Evolutionary conservation across 2,113 vertebrate genomes (phyloP).

Genomic region (Atrichornis clamosus): DNA sequence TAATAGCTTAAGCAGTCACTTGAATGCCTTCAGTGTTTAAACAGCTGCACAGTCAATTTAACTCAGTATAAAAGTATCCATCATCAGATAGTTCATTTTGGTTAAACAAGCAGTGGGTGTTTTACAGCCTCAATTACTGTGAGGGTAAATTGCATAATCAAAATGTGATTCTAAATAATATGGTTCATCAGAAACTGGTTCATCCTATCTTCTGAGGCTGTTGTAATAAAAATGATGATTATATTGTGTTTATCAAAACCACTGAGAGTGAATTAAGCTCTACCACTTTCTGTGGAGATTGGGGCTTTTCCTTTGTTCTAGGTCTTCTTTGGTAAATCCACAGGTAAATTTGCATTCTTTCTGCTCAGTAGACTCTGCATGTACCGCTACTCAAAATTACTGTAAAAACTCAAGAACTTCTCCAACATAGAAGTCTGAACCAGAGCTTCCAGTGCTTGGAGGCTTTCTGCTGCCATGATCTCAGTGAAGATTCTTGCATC

Average conservation of each 20-base stretch:
- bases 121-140: neutral
- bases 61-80: neutral
- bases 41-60: conserved; percentile 12
- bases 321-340: neutral
- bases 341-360: neutral
- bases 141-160: neutral
- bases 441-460: neutral
- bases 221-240: neutral
- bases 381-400: neutral
- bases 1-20: neutral
- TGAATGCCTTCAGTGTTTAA: conserved; percentile 11
- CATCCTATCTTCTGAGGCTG: neutral
- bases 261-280: neutral
- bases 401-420: neutral
- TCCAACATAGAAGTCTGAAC: neutral
- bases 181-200: neutral
- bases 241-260: neutral
- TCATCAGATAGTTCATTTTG: neutral
- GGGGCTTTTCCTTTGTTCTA: neutral
- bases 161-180: neutral
- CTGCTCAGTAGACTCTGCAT: neutral
- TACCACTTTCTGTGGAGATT: neutral
- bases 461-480: neutral
- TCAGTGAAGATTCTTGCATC: neutral
- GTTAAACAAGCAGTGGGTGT: neutral